Base-by-base conservation (phyloP, 2,113 vertebrate species). In the Onychorhynchus coronatus region DNA sequence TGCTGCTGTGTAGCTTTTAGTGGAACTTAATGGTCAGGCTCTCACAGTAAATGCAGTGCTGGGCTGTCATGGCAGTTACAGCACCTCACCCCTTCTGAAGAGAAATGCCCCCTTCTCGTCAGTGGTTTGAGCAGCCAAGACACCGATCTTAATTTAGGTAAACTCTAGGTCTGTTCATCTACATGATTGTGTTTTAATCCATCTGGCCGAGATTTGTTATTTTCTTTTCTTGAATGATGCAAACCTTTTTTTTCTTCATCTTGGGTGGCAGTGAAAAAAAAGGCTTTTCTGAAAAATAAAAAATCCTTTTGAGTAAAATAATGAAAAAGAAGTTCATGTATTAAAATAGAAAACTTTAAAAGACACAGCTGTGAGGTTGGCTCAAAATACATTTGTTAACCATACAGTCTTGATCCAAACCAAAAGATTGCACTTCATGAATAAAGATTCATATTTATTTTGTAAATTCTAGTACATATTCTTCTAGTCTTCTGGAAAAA, bases 321-420 rank as follows among this genome's bases (percentile, higher is more conserved):
- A 65, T 7, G 52, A 47, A 65, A 63, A 79, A 91, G 3, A 63
- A 56, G 25, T 66, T 66, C 74, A 42, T 37, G 6, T 62, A 46
- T 85, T 73, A 90, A 94, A 95, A 79, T 44, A 89, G 67, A 91
- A 90, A 76, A 33, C 21, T 80, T 74, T 85, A 81, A 84, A 95
- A 68, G 16, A 33, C 3, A 7, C 6, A 3, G 5, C 47, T 41
- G 47, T 73, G 62, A 41, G 41, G 59, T 65, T 95, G 70, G 44
- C 63, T 86, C 67, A 81, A 20, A 83, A 67, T 87, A 95, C 25
- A 42, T 85, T 75, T 85, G 44, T 86, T 94, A 88, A 33, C 49
- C 61, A 73, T 81, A 49, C 30, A 46, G 24, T 80, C 28, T 52
- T 79, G 61, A 83, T 79, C 85, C 93, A 82, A 88, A 89, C 27